A percentile compares a stretch with the other conserved stretches of the same genome.
phyloP scores from a whole-genome alignment of 1,140 invertebrate species.

The Protaetia brevitarsis region DNA sequence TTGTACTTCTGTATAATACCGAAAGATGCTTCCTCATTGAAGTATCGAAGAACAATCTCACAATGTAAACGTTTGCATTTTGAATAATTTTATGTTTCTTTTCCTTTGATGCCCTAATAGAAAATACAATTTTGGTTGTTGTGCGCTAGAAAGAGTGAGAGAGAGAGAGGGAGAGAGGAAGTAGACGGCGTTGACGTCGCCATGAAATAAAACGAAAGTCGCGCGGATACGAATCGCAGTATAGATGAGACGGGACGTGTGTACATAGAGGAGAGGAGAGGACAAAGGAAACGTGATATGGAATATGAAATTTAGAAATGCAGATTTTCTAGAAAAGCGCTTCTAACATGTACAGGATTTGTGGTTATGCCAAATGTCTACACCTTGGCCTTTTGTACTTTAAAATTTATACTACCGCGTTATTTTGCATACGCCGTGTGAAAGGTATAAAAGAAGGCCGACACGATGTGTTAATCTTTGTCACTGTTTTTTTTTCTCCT shows the following conservation, averaged over 20 bases:
- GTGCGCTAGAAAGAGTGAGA: background rate
- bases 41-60: conserved; percentile 3
- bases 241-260: conserved; percentile 25
- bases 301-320: conserved; percentile 36
- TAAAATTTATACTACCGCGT: conserved; percentile 13
- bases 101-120: conserved; percentile 18
- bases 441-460: background rate
- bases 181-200: background rate
- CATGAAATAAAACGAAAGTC: conserved; percentile 19
- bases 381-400: conserved; percentile 12
- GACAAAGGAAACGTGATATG: conserved; percentile 37
- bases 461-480: background rate
- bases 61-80: conserved; percentile 7
- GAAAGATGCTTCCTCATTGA: background rate
- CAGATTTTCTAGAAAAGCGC: conserved; percentile 30
- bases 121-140: conserved; percentile 2
- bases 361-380: conserved; percentile 31
- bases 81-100: conserved; percentile 18
- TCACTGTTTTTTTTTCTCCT: background rate
- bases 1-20: background rate
- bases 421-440: background rate
- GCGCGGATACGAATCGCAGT: background rate
- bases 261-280: conserved; percentile 29
- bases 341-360: conserved; percentile 29
- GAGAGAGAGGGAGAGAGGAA: background rate